A percentile compares a stretch with the other conserved stretches of the same genome.
Evolutionary conservation across 2,888 invertebrate genomes (phyloP).

Genomic region (Busseola fusca): DNA sequence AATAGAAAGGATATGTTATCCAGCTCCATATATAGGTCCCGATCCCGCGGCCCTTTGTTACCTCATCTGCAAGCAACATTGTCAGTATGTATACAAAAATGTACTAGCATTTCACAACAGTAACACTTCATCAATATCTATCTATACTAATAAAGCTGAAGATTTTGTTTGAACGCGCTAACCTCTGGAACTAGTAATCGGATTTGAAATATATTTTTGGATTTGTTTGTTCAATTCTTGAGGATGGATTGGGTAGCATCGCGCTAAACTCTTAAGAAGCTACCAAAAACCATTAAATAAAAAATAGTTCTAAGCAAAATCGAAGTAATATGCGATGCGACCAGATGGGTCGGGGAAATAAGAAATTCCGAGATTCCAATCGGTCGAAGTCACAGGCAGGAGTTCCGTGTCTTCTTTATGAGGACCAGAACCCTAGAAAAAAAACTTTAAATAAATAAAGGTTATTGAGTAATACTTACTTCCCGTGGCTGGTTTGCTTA

Average conservation of each 20-base stretch:
- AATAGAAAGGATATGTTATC: conserved; percentile 84
- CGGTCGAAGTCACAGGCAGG: background rate
- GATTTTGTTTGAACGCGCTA: background rate
- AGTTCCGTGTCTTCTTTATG: background rate
- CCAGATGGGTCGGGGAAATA: background rate
- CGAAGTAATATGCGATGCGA: background rate
- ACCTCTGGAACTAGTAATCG: background rate
- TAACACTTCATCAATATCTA: background rate
- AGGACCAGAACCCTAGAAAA: background rate
- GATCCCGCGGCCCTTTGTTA: conserved; percentile 78
- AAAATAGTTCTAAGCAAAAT: background rate
- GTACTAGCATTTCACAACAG: conserved; percentile 12
- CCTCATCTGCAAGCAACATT: conserved; percentile 76
- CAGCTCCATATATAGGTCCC: conserved; percentile 84
- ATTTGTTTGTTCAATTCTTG: background rate
- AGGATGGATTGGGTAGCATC: background rate
- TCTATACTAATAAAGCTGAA: background rate
- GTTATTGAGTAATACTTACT: conserved; percentile 72
- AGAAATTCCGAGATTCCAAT: background rate
- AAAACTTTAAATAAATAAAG: too few relatives aligned
- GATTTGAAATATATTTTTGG: background rate
- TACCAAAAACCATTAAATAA: background rate
- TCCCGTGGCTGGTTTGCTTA: conserved; percentile 76
- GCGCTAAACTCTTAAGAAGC: background rate
- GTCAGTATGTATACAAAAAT: conserved; percentile 4